These are phyloP conservation scores for Helicoverpa zea DNA, from an alignment of 1,140 invertebrate genomes.

Conservation along the genomic window DNA sequence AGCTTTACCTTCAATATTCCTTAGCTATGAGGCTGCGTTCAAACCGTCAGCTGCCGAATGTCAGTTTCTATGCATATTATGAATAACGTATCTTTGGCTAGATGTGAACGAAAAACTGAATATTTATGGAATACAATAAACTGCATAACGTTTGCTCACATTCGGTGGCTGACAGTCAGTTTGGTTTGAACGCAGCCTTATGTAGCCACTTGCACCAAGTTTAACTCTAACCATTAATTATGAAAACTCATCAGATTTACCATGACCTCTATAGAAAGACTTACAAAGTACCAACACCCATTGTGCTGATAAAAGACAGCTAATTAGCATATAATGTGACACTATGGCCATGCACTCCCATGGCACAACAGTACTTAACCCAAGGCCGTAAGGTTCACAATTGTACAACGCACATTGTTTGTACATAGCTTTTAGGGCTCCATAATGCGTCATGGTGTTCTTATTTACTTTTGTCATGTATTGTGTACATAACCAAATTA, in stretches of 20 bases:
- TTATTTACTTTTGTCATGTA: slow-evolving; percentile 29
- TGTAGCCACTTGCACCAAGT: not conserved
- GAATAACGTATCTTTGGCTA: no score
- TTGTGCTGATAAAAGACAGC: slow-evolving; percentile 34
- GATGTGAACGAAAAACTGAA: no score
- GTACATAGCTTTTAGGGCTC: slow-evolving; percentile 5
- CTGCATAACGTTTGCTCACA: no score
- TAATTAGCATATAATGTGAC: slow-evolving; percentile 70
- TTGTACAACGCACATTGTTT: not conserved
- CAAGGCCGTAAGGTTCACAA: slow-evolving; percentile 25
- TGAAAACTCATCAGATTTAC: not conserved
- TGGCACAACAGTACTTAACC: not conserved
- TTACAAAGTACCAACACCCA: slow-evolving; percentile 24
- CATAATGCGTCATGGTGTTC: not conserved
- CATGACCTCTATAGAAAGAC: slow-evolving; percentile 33
- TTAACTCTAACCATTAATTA: slow-evolving; percentile 11
- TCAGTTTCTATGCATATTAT: no score
- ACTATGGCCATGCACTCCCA: slow-evolving; percentile 48
- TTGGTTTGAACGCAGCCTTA: no score
- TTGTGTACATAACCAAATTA: slow-evolving; percentile 19
- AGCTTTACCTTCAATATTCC: no score
- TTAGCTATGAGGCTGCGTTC: no score
- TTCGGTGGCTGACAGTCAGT: no score
- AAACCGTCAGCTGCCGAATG: no score
- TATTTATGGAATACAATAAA: no score